Conservation (phyloP, 2,797 vertebrate species). For the Lemur catta region DNA sequence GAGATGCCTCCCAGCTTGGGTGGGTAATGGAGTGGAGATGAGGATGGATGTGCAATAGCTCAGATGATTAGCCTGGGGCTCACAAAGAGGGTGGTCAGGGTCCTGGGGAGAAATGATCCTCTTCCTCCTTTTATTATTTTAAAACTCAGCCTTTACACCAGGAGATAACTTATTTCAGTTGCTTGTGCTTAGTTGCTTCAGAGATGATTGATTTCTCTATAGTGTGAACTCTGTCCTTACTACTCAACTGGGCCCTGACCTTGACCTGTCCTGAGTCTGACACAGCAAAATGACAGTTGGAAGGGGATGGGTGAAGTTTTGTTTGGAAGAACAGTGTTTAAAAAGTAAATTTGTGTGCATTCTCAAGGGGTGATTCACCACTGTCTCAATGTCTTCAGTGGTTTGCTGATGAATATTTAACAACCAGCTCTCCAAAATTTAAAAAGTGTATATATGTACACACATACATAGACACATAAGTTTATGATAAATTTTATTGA, state of each 20-base stretch:
- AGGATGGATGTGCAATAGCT: background rate
- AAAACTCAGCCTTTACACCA: background rate
- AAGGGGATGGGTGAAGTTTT: background rate
- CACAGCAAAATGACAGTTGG: background rate
- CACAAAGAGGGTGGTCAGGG: background rate
- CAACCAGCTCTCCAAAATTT: background rate
- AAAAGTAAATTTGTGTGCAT: background rate
- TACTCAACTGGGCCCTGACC: background rate
- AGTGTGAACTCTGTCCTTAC: background rate
- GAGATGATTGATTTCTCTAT: background rate
- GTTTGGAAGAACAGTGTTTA: conserved; percentile 9
- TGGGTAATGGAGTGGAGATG: background rate
- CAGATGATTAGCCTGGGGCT: background rate
- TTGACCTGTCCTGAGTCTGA: background rate
- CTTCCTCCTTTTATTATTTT: background rate
- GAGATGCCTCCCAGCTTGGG: background rate
- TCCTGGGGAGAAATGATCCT: background rate
- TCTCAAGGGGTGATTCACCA: background rate
- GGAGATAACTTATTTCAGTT: background rate
- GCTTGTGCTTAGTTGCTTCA: background rate
- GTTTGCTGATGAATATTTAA: conserved; percentile 24
- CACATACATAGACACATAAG: background rate
- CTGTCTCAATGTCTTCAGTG: background rate
- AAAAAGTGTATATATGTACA: background rate
- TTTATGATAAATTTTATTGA: conserved; percentile 5